These are phyloP conservation scores for Drosophila virilis DNA, from an alignment of 1,140 invertebrate genomes.

Conservation along the genomic window DNA sequence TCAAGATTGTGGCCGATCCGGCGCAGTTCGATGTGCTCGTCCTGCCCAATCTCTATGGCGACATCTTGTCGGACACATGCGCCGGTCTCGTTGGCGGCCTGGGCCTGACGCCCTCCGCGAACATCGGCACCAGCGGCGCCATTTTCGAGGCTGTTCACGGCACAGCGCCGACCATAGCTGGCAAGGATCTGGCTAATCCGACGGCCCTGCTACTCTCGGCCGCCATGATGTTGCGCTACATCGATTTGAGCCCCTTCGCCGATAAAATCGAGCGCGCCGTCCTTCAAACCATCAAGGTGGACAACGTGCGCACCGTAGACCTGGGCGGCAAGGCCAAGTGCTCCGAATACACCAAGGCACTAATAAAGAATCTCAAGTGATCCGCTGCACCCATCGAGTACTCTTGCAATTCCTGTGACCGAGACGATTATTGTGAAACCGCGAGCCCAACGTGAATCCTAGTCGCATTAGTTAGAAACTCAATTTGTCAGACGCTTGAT, in stretches of 20 bases:
- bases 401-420: too few species aligned
- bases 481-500: too few species aligned
- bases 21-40: conserved; percentile 96
- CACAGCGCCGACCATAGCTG: conserved; percentile 99
- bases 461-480: too few species aligned
- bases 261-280: conserved; percentile 94
- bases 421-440: too few species aligned
- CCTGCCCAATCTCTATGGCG: conserved; percentile 99
- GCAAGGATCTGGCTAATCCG: conserved; percentile 99
- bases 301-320: conserved; percentile 95
- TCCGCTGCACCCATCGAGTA: background rate
- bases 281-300: conserved; percentile 95
- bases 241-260: conserved; percentile 93
- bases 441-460: too few species aligned
- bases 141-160: conserved; percentile 99
- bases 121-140: conserved; percentile 98
- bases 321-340: conserved; percentile 98
- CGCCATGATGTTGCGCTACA: conserved; percentile 99
- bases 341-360: conserved; percentile 98
- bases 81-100: conserved; percentile 99
- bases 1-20: conserved; percentile 99
- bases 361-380: conserved; percentile 87
- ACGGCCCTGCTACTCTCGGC: conserved; percentile 98
- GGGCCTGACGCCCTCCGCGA: conserved; percentile 98
- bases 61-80: conserved; percentile 99